These are phyloP conservation scores for Agonopterix subpropinquella DNA, from an alignment of 2,888 invertebrate genomes.

Conservation along the genomic window DNA sequence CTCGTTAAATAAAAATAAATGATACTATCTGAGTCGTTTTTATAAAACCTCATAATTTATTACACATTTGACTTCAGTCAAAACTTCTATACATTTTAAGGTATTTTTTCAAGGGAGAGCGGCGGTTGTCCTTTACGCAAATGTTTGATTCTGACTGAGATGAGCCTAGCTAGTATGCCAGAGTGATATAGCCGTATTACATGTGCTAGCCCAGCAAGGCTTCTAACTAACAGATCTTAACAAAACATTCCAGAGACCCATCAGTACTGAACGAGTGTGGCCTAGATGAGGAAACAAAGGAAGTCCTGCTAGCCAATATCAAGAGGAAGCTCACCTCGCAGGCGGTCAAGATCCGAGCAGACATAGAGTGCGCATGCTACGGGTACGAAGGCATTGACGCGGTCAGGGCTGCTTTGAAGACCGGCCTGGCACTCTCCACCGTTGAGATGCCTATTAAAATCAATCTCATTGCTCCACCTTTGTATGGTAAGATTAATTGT, in stretches of 20 bases:
- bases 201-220: too few relatives aligned
- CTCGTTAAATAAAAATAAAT: too few relatives aligned
- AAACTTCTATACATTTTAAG: too few relatives aligned
- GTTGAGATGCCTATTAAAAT: constrained; percentile 98
- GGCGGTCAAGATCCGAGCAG: constrained; percentile 63
- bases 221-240: too few relatives aligned
- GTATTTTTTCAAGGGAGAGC: too few relatives aligned
- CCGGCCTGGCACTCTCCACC: constrained; percentile 93
- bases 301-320: constrained; percentile 94
- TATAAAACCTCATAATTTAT: too few relatives aligned
- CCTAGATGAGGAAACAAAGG: constrained; percentile 93
- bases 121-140: too few relatives aligned
- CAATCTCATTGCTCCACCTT: constrained; percentile 98
- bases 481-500: constrained; percentile 81
- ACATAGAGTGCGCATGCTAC: constrained; percentile 65
- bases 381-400: constrained; percentile 99
- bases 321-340: constrained; percentile 97
- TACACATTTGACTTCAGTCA: too few relatives aligned
- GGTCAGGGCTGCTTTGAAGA: constrained; percentile 92
- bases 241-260: constrained; percentile 83
- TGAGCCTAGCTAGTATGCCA: too few relatives aligned
- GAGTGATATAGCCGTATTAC: too few relatives aligned
- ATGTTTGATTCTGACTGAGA: too few relatives aligned
- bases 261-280: constrained; percentile 97
- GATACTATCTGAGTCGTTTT: too few relatives aligned